Percentiles rank a stretch among this genome's conserved stretches.
Evolutionary conservation across 2,888 invertebrate species (phyloP).

Genomic region (Neoitamus cyanurus): DNA sequence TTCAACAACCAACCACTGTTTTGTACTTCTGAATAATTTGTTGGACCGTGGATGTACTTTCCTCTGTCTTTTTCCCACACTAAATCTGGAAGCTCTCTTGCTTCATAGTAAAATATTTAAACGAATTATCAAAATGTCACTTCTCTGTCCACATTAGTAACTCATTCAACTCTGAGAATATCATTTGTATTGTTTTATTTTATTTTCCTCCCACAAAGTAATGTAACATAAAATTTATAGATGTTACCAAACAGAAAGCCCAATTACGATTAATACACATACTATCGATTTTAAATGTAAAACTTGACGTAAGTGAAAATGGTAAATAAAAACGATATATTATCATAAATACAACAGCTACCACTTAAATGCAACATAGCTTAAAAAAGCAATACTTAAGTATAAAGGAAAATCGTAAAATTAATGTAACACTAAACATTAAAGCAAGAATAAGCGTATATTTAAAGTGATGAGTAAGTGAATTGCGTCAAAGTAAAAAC

Average conservation of each 20-base stretch:
- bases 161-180: not conserved
- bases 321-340: not conserved
- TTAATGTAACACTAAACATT: not conserved
- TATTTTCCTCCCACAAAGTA: not conserved
- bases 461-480: not conserved
- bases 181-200: not conserved
- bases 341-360: not conserved
- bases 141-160: not conserved
- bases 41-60: no score
- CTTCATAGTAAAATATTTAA: not conserved
- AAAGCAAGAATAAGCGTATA: not conserved
- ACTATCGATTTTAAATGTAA: conserved; percentile 34
- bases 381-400: conserved; percentile 12
- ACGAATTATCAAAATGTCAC: not conserved
- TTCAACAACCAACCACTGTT: no score
- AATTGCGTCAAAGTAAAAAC: conserved; percentile 10
- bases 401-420: not conserved
- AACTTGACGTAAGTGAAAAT: not conserved
- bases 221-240: not conserved
- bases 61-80: not conserved
- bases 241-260: not conserved
- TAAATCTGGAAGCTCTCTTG: no score
- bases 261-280: not conserved
- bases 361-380: conserved; percentile 2
- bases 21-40: no score